Conservation (phyloP, 2,888 invertebrate genomes). For the Pandemis cinnamomeana region DNA sequence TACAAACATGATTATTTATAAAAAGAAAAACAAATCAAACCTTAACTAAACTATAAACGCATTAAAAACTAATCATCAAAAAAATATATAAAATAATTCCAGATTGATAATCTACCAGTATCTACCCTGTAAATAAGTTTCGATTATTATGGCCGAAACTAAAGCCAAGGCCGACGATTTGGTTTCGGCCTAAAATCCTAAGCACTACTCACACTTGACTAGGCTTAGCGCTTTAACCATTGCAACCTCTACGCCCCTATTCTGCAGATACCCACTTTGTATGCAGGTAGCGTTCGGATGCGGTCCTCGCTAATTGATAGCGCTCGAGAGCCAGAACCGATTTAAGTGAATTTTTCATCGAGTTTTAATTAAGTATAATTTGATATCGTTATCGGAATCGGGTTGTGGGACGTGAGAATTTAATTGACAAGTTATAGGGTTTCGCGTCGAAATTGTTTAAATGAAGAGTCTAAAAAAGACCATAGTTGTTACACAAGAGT, state of each 20-base stretch:
- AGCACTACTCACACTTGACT: not conserved
- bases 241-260: not conserved
- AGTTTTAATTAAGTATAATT: constrained; percentile 40
- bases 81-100: too few relatives aligned
- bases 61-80: too few relatives aligned
- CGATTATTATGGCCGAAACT: too few relatives aligned
- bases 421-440: not conserved
- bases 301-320: constrained; percentile 33
- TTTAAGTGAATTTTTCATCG: constrained; percentile 39
- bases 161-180: too few relatives aligned
- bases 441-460: too few relatives aligned
- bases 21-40: too few relatives aligned
- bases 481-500: too few relatives aligned
- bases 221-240: not conserved
- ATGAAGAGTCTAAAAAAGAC: not conserved
- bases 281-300: constrained; percentile 28
- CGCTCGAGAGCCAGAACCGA: constrained; percentile 26
- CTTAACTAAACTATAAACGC: too few relatives aligned
- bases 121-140: too few relatives aligned
- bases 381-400: constrained; percentile 36
- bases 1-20: too few relatives aligned
- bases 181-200: too few relatives aligned
- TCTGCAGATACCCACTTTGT: constrained; percentile 19
- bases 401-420: not conserved
- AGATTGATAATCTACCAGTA: too few relatives aligned